phyloP scores from a whole-genome alignment of 2,113 vertebrate genomes.

The Myiagra hebetior region DNA sequence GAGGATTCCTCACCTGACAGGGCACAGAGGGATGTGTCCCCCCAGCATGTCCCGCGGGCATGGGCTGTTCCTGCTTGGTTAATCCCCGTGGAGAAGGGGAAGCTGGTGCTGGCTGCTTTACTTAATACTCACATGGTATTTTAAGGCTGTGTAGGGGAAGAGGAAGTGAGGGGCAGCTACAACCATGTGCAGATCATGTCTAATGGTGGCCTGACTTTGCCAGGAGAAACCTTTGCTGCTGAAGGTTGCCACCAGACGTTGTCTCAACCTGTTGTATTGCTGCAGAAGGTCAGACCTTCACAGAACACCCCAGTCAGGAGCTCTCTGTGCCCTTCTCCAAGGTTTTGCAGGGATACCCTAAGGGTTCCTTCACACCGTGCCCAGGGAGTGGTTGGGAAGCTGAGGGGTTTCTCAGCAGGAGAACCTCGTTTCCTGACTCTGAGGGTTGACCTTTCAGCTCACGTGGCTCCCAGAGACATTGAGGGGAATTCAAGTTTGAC shows the following conservation, averaged over 20 bases:
- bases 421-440: not conserved
- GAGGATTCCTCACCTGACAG: not conserved
- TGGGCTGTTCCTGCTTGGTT: not conserved
- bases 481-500: not conserved
- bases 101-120: not conserved
- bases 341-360: rapidly evolving
- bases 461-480: not conserved
- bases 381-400: not conserved
- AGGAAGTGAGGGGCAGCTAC: not conserved
- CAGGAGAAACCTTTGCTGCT: not conserved
- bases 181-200: rapidly evolving
- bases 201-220: not conserved
- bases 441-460: not conserved
- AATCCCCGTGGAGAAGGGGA: not conserved
- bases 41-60: not conserved
- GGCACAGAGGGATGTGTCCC: not conserved
- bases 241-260: not conserved
- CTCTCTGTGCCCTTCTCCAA: not conserved
- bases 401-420: not conserved
- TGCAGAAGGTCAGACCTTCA: not conserved
- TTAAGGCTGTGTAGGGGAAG: not conserved
- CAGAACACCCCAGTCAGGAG: not conserved
- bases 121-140: not conserved
- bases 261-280: not conserved
- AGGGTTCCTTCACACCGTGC: rapidly evolving